Conservation (phyloP, 2,888 invertebrate genomes). For the Gibbula magus region DNA sequence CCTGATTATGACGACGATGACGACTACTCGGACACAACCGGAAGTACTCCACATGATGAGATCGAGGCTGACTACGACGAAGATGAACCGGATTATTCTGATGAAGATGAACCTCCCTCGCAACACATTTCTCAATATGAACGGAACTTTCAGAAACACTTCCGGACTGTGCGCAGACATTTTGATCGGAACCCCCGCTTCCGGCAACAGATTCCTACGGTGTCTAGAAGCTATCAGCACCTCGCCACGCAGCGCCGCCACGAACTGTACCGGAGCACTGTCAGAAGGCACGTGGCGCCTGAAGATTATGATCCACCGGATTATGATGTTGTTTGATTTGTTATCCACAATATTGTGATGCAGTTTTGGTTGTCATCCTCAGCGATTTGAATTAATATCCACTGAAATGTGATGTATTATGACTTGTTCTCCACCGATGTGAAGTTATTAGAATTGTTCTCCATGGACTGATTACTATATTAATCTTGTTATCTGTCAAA, state of each 20-base stretch:
- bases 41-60: background rate
- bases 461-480: too few species aligned
- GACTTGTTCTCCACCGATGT: too few species aligned
- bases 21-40: background rate
- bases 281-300: background rate
- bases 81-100: slow-evolving; percentile 25
- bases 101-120: background rate
- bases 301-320: background rate
- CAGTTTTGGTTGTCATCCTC: too few species aligned
- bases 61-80: background rate
- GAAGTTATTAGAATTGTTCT: too few species aligned
- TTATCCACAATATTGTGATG: too few species aligned
- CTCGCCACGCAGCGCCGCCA: background rate
- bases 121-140: slow-evolving; percentile 30
- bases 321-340: background rate
- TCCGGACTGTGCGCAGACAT: slow-evolving; percentile 24
- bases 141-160: slow-evolving; percentile 23
- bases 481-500: too few species aligned
- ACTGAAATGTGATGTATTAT: too few species aligned
- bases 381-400: too few species aligned
- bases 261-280: background rate
- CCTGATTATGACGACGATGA: slow-evolving; percentile 20
- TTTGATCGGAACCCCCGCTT: background rate
- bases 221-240: background rate
- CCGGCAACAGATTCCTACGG: background rate